phyloP scores from a whole-genome alignment of 37 sponge, comb jelly and placozoan species.

The Beroe ovata region DNA sequence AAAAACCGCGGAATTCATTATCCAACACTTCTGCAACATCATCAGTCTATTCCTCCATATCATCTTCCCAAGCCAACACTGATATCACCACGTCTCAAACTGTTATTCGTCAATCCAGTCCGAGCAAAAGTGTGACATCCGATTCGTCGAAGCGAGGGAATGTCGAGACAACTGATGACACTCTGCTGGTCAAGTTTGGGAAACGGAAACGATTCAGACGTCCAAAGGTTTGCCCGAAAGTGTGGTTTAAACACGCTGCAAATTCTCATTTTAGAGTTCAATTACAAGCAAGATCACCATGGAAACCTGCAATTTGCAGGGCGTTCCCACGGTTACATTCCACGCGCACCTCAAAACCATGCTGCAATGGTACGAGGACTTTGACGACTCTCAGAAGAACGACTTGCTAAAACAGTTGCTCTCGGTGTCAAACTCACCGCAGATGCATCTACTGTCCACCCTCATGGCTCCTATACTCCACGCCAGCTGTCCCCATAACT shows the following conservation, averaged over 20 bases:
- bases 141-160: neutral
- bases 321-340: constrained; percentile 31
- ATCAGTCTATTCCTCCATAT: too few species aligned
- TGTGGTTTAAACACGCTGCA: too few species aligned
- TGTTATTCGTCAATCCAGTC: neutral
- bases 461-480: constrained; percentile 93
- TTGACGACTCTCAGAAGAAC: constrained; percentile 92
- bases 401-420: constrained; percentile 74
- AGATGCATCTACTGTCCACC: constrained; percentile 84
- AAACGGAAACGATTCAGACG: constrained; percentile 44
- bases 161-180: neutral
- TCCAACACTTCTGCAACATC: neutral
- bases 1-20: too few species aligned
- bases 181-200: neutral
- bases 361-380: constrained; percentile 82
- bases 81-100: too few species aligned
- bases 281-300: neutral
- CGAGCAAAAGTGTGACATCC: neutral
- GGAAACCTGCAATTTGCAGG: neutral
- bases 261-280: too few species aligned
- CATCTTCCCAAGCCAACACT: too few species aligned
- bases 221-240: constrained; percentile 49
- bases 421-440: constrained; percentile 80
- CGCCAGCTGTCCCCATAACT: constrained; percentile 87
- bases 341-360: constrained; percentile 70